Conservation (phyloP, 2,888 invertebrate species). For the Drosophila paranaensis region DNA sequence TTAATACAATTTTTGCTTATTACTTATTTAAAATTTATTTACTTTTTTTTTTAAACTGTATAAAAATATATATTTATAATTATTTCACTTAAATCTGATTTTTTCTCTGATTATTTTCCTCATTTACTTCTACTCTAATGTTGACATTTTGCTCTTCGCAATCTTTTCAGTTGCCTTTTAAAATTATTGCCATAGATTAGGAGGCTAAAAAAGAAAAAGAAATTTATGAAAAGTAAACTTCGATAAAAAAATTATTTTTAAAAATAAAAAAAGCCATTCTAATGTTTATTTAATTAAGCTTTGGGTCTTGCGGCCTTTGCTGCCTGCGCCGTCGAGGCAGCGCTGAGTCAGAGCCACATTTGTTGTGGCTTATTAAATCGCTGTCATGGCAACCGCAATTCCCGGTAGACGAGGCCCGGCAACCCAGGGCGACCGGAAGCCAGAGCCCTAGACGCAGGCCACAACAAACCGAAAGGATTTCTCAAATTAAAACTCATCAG, state of each 20-base stretch:
- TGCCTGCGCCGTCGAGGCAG: not conserved
- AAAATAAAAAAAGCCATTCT: not conserved
- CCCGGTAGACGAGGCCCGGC: constrained; percentile 21
- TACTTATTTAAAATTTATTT: no score
- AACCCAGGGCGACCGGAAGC: constrained; percentile 30
- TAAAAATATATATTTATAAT: not conserved
- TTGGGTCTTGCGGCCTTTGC: not conserved
- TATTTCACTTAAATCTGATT: not conserved
- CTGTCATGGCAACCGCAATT: constrained; percentile 55
- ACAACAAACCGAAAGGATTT: constrained; percentile 48
- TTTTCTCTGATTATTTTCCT: not conserved
- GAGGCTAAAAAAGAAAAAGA: not conserved
- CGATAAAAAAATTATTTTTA: not conserved
- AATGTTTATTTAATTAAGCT: constrained; percentile 15
- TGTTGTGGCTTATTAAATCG: constrained; percentile 45
- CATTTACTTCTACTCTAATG: not conserved
- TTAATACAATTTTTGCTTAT: no score
- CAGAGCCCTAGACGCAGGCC: constrained; percentile 35
- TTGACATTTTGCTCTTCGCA: not conserved
- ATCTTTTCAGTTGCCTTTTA: not conserved
- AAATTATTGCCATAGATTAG: constrained; percentile 12
- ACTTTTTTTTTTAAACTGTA: no score
- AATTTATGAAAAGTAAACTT: not conserved
- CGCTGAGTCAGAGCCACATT: constrained; percentile 38
- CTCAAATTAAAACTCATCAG: constrained; percentile 50